Evolutionary conservation across 2,113 vertebrate species (phyloP).

Genomic region (Arenaria interpres): DNA sequence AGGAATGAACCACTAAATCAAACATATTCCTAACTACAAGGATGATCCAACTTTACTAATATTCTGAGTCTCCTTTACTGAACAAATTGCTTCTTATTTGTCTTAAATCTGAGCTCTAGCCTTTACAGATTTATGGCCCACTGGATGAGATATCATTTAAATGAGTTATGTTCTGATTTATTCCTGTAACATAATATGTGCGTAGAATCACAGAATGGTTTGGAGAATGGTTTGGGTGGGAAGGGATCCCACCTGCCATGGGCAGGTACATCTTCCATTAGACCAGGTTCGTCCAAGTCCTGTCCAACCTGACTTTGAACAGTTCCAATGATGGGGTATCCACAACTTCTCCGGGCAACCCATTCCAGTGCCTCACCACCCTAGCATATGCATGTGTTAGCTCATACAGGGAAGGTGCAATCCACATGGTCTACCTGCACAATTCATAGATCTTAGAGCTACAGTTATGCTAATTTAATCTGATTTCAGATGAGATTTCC

Average conservation of each 20-base stretch:
- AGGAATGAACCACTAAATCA: slow-evolving; percentile 7
- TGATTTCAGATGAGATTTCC: background rate
- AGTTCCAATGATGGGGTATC: background rate
- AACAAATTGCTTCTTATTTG: background rate
- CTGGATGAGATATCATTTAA: background rate
- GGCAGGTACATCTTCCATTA: background rate
- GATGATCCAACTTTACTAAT: background rate
- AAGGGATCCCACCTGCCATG: background rate
- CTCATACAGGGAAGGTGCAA: background rate
- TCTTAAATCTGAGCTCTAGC: background rate
- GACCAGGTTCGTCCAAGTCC: background rate
- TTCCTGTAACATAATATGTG: background rate
- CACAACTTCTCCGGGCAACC: background rate
- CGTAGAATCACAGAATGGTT: background rate
- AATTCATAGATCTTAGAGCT: background rate
- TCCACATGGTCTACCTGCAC: fast-evolving
- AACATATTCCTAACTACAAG: background rate
- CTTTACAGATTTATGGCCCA: background rate
- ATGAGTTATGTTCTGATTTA: background rate
- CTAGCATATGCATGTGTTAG: background rate
- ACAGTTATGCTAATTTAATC: background rate
- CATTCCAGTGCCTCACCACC: background rate
- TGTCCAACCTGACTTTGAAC: background rate
- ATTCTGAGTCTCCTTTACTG: background rate
- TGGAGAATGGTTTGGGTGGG: background rate